A percentile compares a stretch with the other conserved stretches of the same genome.
Conservation (phyloP, 64 coral and sea anemone species). For the Porites australiensis region DNA sequence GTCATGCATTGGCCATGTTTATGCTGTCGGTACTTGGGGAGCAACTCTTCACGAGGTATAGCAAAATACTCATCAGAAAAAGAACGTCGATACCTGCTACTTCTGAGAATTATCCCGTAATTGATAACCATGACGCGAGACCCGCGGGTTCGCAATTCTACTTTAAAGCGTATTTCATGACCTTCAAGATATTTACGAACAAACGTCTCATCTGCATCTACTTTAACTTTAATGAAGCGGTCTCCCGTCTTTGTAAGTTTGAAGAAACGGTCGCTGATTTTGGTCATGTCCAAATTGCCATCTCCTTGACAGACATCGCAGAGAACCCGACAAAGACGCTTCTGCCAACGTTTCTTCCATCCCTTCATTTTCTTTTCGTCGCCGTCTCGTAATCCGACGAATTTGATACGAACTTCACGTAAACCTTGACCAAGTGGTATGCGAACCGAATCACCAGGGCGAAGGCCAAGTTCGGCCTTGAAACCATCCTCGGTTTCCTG, state of each 20-base stretch:
- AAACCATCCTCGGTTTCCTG: slow-evolving; percentile 53
- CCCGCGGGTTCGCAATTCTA: slow-evolving; percentile 65
- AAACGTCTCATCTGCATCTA: slow-evolving; percentile 61
- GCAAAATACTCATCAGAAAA: slow-evolving; percentile 16
- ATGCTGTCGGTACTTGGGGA: slow-evolving; percentile 81
- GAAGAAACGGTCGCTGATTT: slow-evolving; percentile 63
- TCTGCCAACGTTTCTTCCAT: slow-evolving; percentile 82
- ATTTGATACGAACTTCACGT: slow-evolving; percentile 65
- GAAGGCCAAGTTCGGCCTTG: slow-evolving; percentile 72
- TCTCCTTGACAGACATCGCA: slow-evolving; percentile 61
- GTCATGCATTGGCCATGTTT: slow-evolving; percentile 73
- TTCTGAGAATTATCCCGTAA: slow-evolving; percentile 83
- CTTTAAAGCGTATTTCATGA: slow-evolving; percentile 86
- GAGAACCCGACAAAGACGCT: slow-evolving; percentile 77
- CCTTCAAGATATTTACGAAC: slow-evolving; percentile 84
- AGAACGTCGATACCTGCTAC: slow-evolving; percentile 53
- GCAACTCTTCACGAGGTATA: slow-evolving; percentile 57
- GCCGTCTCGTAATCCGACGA: slow-evolving; percentile 65
- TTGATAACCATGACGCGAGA: slow-evolving; percentile 56
- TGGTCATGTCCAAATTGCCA: slow-evolving; percentile 42
- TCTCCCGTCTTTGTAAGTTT: slow-evolving; percentile 81
- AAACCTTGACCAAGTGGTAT: slow-evolving; percentile 72
- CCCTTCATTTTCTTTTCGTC: slow-evolving; percentile 45
- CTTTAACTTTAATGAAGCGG: slow-evolving; percentile 72
- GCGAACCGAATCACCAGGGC: slow-evolving; percentile 75